Evolutionary conservation across 1,140 invertebrate species (phyloP).

Genomic region (Tribolium madens): DNA sequence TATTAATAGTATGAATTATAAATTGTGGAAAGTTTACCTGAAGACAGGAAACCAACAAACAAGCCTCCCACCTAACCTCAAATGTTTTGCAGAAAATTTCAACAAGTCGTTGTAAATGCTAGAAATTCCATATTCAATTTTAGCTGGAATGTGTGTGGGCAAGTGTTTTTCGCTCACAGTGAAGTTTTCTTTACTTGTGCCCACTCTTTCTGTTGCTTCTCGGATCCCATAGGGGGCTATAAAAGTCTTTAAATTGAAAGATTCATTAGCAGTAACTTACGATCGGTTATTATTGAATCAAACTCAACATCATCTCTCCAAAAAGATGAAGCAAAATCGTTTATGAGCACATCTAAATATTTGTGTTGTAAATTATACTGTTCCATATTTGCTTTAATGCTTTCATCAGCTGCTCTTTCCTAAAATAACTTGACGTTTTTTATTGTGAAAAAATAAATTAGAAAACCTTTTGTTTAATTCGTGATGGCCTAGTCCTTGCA

Average conservation of each 20-base stretch:
- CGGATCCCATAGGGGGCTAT: constrained; percentile 95
- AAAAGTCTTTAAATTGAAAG: constrained; percentile 52
- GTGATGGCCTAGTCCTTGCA: constrained; percentile 82
- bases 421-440: constrained; percentile 65
- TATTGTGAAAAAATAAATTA: background rate
- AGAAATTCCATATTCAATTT: constrained; percentile 85
- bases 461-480: constrained; percentile 81
- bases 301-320: constrained; percentile 80
- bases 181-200: constrained; percentile 73
- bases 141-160: constrained; percentile 84
- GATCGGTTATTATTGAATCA: constrained; percentile 94
- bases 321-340: constrained; percentile 87
- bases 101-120: constrained; percentile 88
- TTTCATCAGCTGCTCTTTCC: constrained; percentile 85
- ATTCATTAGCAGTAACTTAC: constrained; percentile 72
- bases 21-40: constrained; percentile 68
- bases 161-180: constrained; percentile 74
- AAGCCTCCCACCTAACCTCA: constrained; percentile 81
- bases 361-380: constrained; percentile 83
- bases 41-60: constrained; percentile 95
- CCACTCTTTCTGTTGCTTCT: constrained; percentile 89
- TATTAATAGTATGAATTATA: too few species aligned
- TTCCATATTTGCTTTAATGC: constrained; percentile 84
- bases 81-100: constrained; percentile 81
- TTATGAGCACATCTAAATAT: constrained; percentile 91